phyloP scores from a whole-genome alignment of 2,113 vertebrate species.

The Alethe castanea region DNA sequence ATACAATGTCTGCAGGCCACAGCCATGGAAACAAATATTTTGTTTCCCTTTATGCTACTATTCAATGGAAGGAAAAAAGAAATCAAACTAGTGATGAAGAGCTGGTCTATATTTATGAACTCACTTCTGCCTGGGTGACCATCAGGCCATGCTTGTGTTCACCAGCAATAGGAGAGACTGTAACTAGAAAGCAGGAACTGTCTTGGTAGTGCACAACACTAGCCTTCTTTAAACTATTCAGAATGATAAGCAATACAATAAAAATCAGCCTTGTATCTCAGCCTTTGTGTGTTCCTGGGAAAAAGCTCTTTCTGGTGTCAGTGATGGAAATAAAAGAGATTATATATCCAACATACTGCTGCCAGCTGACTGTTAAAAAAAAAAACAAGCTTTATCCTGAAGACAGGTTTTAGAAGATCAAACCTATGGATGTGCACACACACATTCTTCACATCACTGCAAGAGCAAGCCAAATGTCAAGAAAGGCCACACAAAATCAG shows the following conservation, averaged over 20 bases:
- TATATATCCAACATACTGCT: neutral
- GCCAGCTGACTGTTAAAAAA: neutral
- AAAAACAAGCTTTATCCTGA: neutral
- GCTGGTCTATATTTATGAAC: neutral
- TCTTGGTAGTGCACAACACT: neutral
- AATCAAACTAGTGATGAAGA: neutral
- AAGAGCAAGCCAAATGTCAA: neutral
- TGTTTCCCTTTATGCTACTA: neutral
- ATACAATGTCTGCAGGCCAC: neutral
- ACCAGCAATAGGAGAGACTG: neutral
- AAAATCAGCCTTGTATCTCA: neutral
- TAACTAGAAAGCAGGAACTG: neutral
- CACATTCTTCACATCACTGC: neutral
- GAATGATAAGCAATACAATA: neutral
- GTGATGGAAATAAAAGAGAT: neutral
- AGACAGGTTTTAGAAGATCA: neutral
- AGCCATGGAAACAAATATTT: neutral
- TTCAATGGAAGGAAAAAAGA: neutral
- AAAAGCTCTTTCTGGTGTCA: neutral
- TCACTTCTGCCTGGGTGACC: neutral
- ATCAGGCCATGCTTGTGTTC: neutral
- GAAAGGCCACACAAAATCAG: neutral
- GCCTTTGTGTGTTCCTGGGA: neutral
- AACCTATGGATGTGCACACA: neutral
- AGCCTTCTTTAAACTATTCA: neutral